Percentiles rank a stretch among this genome's conserved stretches.
phyloP scores from a whole-genome alignment of 1,140 invertebrate genomes.

The Lucilia sericata region DNA sequence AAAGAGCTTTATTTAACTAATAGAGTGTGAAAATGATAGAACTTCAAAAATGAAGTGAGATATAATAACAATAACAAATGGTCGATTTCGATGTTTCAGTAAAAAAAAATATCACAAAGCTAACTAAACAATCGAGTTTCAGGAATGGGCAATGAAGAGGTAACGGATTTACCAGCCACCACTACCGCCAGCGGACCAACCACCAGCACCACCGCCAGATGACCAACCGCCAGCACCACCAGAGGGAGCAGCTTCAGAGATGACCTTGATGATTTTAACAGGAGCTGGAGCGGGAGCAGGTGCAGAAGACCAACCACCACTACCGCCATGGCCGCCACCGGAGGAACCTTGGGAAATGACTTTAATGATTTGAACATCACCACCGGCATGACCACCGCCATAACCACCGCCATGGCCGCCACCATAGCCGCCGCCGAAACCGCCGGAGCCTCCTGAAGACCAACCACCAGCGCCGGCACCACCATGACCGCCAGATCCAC shows the following conservation, averaged over 20 bases:
- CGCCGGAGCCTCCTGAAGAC: neutral
- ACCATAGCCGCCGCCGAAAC: neutral
- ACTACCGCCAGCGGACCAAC: constrained; percentile 22
- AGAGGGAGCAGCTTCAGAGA: neutral
- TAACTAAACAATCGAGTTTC: neutral
- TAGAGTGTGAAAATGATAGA: neutral
- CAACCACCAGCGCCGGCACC: neutral
- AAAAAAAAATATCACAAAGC: constrained; percentile 3
- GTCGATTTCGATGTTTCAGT: neutral
- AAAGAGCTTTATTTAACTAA: neutral
- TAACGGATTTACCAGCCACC: neutral
- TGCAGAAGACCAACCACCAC: constrained; percentile 46
- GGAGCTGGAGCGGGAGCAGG: constrained; percentile 40
- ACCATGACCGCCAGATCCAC: neutral
- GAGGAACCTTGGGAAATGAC: constrained; percentile 14
- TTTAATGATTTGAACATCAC: neutral
- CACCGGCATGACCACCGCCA: neutral
- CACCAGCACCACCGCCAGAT: too few relatives aligned
- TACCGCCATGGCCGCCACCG: constrained; percentile 42
- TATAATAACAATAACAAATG: neutral
- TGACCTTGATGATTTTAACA: neutral
- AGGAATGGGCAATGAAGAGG: neutral
- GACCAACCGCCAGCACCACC: constrained; percentile 1
- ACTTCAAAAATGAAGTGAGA: constrained; percentile 8
- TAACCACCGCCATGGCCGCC: neutral